A percentile compares a stretch with the other conserved stretches of the same genome.
phyloP scores from a whole-genome alignment of 2,113 vertebrate genomes.

The Polyodon spathula region DNA sequence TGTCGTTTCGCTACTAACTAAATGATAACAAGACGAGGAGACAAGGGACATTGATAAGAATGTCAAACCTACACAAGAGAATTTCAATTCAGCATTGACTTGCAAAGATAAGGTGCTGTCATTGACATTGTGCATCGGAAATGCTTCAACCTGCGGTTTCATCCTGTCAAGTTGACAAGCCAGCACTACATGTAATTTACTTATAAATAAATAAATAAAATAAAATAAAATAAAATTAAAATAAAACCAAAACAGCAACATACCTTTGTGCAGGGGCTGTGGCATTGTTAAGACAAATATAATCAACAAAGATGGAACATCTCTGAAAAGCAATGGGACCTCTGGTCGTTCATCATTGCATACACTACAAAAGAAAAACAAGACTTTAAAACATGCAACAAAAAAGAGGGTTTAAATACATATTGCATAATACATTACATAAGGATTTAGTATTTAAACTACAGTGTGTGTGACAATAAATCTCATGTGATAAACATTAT shows the following conservation, averaged over 20 bases:
- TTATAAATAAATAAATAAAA: conserved; percentile 12
- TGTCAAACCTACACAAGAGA: conserved; percentile 28
- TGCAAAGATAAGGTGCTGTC: conserved; percentile 37
- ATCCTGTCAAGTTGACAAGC: not conserved
- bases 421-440: no score
- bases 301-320: conserved; percentile 86
- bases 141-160: not conserved
- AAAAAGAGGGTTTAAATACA: not conserved
- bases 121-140: conserved; percentile 7
- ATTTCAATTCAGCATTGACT: conserved; percentile 35
- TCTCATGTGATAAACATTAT: no score
- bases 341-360: conserved; percentile 77
- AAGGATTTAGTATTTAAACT: no score
- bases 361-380: conserved; percentile 47
- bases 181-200: no score
- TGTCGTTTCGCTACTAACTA: conserved; percentile 36
- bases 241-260: conserved; percentile 10
- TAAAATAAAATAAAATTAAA: no score
- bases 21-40: conserved; percentile 39
- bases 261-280: conserved; percentile 91
- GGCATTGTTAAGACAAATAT: conserved; percentile 97
- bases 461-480: no score
- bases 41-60: conserved; percentile 44
- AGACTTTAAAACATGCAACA: not conserved
- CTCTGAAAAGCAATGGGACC: conserved; percentile 90